These are phyloP conservation scores for Paramuricea clavata DNA, from an alignment of 92 coral and sea anemone genomes.

Conservation along the genomic window DNA sequence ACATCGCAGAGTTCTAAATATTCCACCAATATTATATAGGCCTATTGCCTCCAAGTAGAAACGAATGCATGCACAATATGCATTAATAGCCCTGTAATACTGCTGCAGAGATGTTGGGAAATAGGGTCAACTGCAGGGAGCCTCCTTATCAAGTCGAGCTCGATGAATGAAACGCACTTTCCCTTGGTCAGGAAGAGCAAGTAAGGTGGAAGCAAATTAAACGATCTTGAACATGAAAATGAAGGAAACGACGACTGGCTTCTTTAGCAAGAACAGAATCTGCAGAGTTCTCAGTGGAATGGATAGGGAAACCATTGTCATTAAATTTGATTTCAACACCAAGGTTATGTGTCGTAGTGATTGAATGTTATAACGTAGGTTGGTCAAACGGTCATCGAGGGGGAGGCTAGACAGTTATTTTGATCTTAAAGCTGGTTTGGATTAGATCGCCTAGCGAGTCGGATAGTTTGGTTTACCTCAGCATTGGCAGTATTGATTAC, in stretches of 20 bases:
- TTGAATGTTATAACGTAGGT: too few species aligned
- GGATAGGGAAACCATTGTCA: conserved; percentile 31
- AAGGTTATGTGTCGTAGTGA: conserved; percentile 25
- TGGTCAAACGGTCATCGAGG: too few species aligned
- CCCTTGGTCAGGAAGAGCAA: too few species aligned
- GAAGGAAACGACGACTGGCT: too few species aligned
- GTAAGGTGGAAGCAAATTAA: conserved; percentile 10
- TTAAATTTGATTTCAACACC: background rate
- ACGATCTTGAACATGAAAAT: background rate
- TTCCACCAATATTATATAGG: too few species aligned
- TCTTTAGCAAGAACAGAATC: conserved; percentile 20
- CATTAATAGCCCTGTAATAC: too few species aligned
- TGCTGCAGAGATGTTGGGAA: too few species aligned
- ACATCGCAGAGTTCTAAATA: too few species aligned
- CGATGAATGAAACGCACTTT: conserved; percentile 57
- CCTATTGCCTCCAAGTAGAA: too few species aligned
- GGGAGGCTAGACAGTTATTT: conserved; percentile 17
- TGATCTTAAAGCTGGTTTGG: conserved; percentile 24
- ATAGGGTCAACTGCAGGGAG: too few species aligned
- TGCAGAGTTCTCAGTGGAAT: conserved; percentile 17
- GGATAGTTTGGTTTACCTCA: conserved; percentile 27
- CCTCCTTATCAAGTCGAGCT: conserved; percentile 53
- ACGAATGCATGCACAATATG: too few species aligned
- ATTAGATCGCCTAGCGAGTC: conserved; percentile 26
- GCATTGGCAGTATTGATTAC: conserved; percentile 5